phyloP scores from a whole-genome alignment of 2,113 vertebrate species.

The Microtus ochrogaster region DNA sequence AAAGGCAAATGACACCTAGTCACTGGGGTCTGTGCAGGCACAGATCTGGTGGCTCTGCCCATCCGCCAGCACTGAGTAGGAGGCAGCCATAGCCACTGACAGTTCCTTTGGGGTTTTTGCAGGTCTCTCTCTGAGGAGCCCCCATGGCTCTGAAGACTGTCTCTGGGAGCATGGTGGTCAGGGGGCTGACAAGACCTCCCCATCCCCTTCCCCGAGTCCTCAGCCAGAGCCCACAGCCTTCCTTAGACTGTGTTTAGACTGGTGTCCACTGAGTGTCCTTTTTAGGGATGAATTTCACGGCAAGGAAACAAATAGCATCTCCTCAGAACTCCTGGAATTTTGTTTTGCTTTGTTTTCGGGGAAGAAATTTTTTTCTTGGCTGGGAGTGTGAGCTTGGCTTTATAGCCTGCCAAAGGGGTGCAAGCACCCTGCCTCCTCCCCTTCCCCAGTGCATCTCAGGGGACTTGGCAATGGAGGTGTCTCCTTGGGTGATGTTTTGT shows the following conservation, averaged over 20 bases:
- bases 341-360: not conserved
- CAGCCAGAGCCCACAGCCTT: not conserved
- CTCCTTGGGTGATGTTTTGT: not conserved
- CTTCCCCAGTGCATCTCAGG: not conserved
- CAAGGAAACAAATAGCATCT: not conserved
- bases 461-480: not conserved
- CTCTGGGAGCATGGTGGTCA: accelerated
- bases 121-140: too few relatives aligned
- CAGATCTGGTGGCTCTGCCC: too few relatives aligned
- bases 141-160: not conserved
- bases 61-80: accelerated
- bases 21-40: not conserved
- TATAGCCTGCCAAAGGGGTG: not conserved
- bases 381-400: not conserved
- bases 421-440: accelerated
- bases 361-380: constrained; percentile 31
- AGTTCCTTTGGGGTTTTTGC: accelerated
- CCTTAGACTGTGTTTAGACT: not conserved
- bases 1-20: accelerated
- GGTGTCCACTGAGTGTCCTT: not conserved
- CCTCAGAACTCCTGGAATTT: not conserved
- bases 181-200: not conserved
- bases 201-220: accelerated
- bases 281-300: constrained; percentile 51
- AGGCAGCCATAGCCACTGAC: accelerated